Evolutionary conservation across 2,888 invertebrate genomes (phyloP), one percentile per base, ranked within the genome.

Genomic region (Chloromyia formosa): DNA sequence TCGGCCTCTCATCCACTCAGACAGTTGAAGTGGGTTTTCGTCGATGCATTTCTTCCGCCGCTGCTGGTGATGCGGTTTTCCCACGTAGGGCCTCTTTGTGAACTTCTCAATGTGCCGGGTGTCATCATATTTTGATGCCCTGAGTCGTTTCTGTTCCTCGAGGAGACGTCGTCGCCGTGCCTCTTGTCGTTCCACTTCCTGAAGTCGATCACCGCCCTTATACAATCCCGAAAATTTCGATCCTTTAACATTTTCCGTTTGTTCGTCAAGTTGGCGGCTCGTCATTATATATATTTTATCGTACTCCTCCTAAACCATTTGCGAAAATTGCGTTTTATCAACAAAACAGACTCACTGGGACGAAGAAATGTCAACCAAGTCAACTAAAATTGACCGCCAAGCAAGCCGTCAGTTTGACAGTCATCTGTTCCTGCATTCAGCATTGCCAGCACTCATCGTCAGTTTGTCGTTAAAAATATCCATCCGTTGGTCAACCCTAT

Each of bases 1-100:
- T 74, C 92, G 89, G 79, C 97, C 94, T 0, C 92, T 87, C 83
- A 98, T 87, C 97, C 97, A 98, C 84, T 98, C 98, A 0, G 97
- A 97, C 75, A 93, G 82, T 94, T 97, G 97, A 7, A 97, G 85
- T 78, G 90, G 88, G 16, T 79, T 76, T 40, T 77, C 78, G 10
- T 58, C 75, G 40, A 77, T 76, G 12, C 79, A 80, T 56, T 77
- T 80, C 62, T 40, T 35, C 0, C 42, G 61, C 7, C 27, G 27
- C 27, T 35, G 27, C n/a, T n/a, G n/a, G 12, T 9, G 12, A n/a
- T 49, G 74, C 23, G n/a, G 23, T 42, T 23, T 18, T 5, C 71
- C 35, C 22, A 74, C 68, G 18, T 75, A 61, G 0, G 10, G 60
- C 3, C 45, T 71, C 64, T 75, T 69, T 7, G 76, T 22, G 18